Evolutionary conservation across 2,888 invertebrate species (phyloP).

Genomic region (Hoplodrina blanda): DNA sequence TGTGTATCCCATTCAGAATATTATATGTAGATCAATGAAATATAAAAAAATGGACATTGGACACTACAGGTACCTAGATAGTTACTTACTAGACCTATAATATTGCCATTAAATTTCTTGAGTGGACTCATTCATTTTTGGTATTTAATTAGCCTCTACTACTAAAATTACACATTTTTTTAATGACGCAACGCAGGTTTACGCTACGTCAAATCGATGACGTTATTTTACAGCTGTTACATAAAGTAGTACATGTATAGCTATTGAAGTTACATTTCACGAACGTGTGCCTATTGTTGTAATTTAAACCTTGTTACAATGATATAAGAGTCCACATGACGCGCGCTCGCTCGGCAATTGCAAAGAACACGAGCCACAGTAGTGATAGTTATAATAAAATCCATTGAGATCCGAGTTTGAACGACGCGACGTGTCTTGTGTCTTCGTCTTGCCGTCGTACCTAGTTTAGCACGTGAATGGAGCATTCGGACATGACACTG

Average conservation of each 20-base stretch:
- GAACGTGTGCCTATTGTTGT: background rate
- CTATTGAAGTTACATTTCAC: background rate
- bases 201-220: conserved; percentile 27
- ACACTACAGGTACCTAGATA: too few relatives aligned
- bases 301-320: background rate
- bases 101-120: background rate
- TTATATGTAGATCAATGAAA: background rate
- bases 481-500: background rate
- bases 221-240: conserved; percentile 36
- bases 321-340: background rate
- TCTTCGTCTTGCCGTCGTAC: background rate
- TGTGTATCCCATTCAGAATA: background rate
- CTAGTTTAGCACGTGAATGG: conserved; percentile 13
- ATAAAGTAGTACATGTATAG: conserved; percentile 11
- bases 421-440: background rate
- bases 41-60: too few relatives aligned
- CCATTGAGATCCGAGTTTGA: conserved; percentile 7
- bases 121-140: conserved; percentile 3
- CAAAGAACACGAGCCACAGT: conserved; percentile 20
- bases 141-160: background rate
- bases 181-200: conserved; percentile 13
- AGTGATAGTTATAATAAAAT: conserved; percentile 19
- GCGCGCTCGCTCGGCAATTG: background rate
- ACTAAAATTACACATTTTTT: background rate
- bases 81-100: too few relatives aligned